Percentiles rank a stretch among this genome's conserved stretches.
Conservation (phyloP, 1,140 invertebrate genomes). For the Telenomus remus region DNA sequence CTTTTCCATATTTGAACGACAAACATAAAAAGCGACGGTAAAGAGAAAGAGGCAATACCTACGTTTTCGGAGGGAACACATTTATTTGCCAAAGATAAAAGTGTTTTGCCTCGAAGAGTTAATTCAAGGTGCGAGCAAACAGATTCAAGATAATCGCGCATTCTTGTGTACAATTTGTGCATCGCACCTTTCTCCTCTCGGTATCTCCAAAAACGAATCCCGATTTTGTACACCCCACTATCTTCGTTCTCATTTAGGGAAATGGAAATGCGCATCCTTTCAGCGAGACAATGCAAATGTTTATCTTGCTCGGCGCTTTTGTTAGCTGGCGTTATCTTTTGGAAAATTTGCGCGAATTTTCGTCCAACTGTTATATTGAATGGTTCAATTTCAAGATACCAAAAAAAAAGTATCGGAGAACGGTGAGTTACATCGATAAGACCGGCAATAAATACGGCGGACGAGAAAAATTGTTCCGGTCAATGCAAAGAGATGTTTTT, state of each 20-base stretch:
- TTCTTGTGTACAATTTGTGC: conserved; percentile 42
- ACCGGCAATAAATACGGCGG: conserved; percentile 23
- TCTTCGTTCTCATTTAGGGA: conserved; percentile 4
- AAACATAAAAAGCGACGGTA: conserved; percentile 19
- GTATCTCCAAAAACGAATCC: conserved; percentile 21
- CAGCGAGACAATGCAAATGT: conserved; percentile 34
- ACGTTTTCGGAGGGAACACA: conserved; percentile 21
- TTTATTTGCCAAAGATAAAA: conserved; percentile 38
- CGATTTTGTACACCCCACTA: too few species aligned
- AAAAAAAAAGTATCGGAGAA: conserved; percentile 1
- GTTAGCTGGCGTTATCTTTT: conserved; percentile 13
- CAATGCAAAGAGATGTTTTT: conserved; percentile 26
- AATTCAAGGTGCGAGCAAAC: conserved; percentile 48
- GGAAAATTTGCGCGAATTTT: conserved; percentile 39
- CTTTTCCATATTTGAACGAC: conserved; percentile 24
- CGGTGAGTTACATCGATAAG: conserved; percentile 22
- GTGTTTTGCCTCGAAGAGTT: conserved; percentile 34
- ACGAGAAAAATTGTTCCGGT: not conserved
- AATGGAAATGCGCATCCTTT: conserved; percentile 28
- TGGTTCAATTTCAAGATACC: conserved; percentile 25
- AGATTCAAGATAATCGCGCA: conserved; percentile 45
- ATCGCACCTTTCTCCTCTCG: conserved; percentile 44
- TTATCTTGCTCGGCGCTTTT: too few species aligned
- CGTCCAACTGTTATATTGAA: conserved; percentile 16
- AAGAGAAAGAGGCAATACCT: conserved; percentile 17